Evolutionary conservation across 2,113 vertebrate species (phyloP), one percentile per base, ranked within the genome.

Genomic region (Tinamus guttatus): DNA sequence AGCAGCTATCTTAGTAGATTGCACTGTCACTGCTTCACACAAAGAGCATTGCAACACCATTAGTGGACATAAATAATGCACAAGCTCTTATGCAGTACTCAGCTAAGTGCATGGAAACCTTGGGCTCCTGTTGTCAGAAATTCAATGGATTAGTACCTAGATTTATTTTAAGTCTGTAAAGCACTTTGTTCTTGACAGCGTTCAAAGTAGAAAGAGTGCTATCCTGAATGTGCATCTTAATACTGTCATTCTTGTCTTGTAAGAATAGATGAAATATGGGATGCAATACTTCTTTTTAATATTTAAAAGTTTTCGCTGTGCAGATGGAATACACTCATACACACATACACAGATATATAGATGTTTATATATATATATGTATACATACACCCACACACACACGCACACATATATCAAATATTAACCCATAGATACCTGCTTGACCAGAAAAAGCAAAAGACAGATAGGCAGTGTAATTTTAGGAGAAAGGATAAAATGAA

Each of bases 51-150:
- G 98, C 98, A 98, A 98, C 98, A 98, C 99, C 99, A 99, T 99
- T 99, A 99, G 98, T 98, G 98, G 97, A 97, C 98, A 99, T 99
- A 99, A 99, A 99, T 99, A 99, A 99, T 99, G 99, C 99, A 99
- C 98, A 98, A 98, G 97, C 98, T 98, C 97, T 98, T 98, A 98
- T 98, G 98, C 98, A 98, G 98, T 98, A 98, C 98, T 99, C 99
- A 98, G 99, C 99, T 99, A 99, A 99, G 99, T 99, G 99, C 98
- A 98, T 98, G 98, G 98, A 99, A 99, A 99, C 98, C 98, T 99
- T 99, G 99, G 98, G 98, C 98, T 99, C 98, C 98, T 98, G 98
- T 99, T 99, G 99, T 99, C 99, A 99, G 98, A 98, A 98, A 99
- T 99, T 99, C 98, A 98, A 98, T 99, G 99, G 99, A 99, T 99